A percentile compares a stretch with the other conserved stretches of the same genome.
Evolutionary conservation across 2,113 vertebrate species (phyloP).

Genomic region (Agapornis roseicollis): DNA sequence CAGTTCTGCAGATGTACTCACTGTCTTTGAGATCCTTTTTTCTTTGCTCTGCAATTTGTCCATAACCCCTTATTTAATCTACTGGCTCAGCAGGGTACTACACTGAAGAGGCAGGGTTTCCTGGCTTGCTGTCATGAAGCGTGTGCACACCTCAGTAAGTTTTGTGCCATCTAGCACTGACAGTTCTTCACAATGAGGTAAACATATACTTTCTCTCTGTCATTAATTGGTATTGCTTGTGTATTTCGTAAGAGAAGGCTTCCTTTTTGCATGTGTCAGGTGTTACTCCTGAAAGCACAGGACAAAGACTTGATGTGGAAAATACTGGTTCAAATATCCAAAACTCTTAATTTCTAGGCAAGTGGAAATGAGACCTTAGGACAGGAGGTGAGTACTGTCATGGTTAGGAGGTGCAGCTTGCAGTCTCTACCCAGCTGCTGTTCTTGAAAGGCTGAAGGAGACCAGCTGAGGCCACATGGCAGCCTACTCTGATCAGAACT

Average conservation of each 20-base stretch:
- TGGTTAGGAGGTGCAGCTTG: neutral
- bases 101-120: neutral
- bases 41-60: neutral
- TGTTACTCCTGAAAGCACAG: neutral
- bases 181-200: neutral
- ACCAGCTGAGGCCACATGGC: neutral
- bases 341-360: neutral
- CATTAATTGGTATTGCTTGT: neutral
- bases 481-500: neutral
- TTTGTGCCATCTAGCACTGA: neutral
- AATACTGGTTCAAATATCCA: neutral
- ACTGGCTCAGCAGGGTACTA: neutral
- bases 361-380: neutral
- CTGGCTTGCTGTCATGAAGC: neutral
- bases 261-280: neutral
- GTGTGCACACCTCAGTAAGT: fast-evolving
- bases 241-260: neutral
- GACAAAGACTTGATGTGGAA: neutral
- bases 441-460: neutral
- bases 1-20: neutral
- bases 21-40: neutral
- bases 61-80: neutral
- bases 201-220: neutral
- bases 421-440: too few relatives aligned
- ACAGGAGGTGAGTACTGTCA: fast-evolving